A percentile compares a stretch with the other conserved stretches of the same genome.
Evolutionary conservation across 2,113 vertebrate genomes (phyloP).

Genomic region (Callipepla squamata): DNA sequence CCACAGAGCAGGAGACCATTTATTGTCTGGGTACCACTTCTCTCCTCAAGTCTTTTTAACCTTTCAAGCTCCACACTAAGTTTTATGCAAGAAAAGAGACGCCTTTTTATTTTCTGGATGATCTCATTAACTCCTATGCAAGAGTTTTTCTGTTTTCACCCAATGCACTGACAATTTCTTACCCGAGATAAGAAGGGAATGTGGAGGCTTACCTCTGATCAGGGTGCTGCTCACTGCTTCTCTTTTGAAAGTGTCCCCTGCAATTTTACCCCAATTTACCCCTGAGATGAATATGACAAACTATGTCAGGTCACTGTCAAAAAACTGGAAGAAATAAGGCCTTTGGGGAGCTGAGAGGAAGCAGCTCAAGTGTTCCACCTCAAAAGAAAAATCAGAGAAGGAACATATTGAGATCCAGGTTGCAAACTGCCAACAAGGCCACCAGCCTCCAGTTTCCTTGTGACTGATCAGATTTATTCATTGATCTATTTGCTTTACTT

Average conservation of each 20-base stretch:
- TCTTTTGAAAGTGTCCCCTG: background rate
- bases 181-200: background rate
- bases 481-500: background rate
- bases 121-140: background rate
- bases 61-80: background rate
- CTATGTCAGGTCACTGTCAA: background rate
- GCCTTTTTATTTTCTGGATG: background rate
- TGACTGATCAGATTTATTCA: background rate
- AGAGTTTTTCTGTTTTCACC: background rate
- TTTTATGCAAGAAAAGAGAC: constrained; percentile 5
- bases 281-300: background rate
- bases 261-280: constrained; percentile 33
- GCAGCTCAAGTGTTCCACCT: background rate
- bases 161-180: background rate
- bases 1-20: background rate
- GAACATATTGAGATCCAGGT: too few species aligned
- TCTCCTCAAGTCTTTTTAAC: background rate
- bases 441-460: background rate
- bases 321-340: background rate
- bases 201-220: background rate
- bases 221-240: constrained; percentile 27
- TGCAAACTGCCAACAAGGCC: background rate
- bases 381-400: background rate
- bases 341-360: background rate
- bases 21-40: accelerated